Evolutionary conservation across 2,888 invertebrate species (phyloP).

Genomic region (Campaea margaritaria): DNA sequence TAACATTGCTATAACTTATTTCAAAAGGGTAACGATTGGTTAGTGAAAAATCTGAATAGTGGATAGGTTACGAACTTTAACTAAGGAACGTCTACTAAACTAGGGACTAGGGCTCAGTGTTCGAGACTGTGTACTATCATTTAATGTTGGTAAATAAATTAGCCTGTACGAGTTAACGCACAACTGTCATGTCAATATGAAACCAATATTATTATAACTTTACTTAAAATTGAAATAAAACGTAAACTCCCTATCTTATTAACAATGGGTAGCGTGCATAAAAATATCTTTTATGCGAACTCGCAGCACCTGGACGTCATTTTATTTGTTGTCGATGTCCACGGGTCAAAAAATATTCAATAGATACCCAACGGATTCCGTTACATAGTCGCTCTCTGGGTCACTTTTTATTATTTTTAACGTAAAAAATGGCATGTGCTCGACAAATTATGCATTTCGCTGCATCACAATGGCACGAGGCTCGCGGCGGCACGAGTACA

Average conservation of each 20-base stretch:
- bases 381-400: slow-evolving; percentile 73
- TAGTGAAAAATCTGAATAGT: too few species aligned
- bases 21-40: too few species aligned
- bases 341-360: slow-evolving; percentile 79
- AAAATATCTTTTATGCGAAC: slow-evolving; percentile 67
- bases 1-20: too few species aligned
- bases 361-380: slow-evolving; percentile 75
- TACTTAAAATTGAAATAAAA: slow-evolving; percentile 25
- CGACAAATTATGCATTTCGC: slow-evolving; percentile 82
- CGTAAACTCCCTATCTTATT: slow-evolving; percentile 45
- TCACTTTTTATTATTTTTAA: slow-evolving; percentile 73
- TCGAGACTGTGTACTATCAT: too few species aligned
- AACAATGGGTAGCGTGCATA: slow-evolving; percentile 52
- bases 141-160: too few species aligned
- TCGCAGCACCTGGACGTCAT: slow-evolving; percentile 79
- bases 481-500: slow-evolving; percentile 70
- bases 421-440: slow-evolving; percentile 80
- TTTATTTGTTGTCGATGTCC: slow-evolving; percentile 72
- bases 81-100: too few species aligned
- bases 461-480: slow-evolving; percentile 76
- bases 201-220: slow-evolving; percentile 12
- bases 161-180: background rate
- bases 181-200: slow-evolving; percentile 18
- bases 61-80: too few species aligned
- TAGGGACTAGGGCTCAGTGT: too few species aligned